Conservation (phyloP, 2,797 vertebrate genomes). For the Scolopax bukidnonensis region DNA sequence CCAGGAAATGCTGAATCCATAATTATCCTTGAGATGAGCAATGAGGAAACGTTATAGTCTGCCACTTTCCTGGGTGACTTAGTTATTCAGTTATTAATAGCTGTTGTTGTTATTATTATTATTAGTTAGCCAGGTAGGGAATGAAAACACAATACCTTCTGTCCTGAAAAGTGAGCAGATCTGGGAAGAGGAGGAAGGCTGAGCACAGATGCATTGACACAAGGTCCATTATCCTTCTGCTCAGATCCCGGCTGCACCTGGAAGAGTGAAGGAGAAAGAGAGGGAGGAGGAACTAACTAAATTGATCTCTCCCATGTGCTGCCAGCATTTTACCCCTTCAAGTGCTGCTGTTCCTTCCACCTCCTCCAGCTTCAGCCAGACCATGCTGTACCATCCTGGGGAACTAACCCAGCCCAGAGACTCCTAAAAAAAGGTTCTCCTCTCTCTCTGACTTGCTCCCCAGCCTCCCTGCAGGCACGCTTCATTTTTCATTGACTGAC, state of each 20-base stretch:
- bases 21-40: not conserved
- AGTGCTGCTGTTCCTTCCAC: constrained; percentile 36
- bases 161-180: not conserved
- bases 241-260: not conserved
- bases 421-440: not conserved
- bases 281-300: constrained; percentile 27
- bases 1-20: not conserved
- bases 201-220: not conserved
- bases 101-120: not conserved
- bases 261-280: not conserved
- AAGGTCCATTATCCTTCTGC: not conserved
- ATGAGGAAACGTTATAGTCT: not conserved
- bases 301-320: constrained; percentile 56
- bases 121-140: not conserved
- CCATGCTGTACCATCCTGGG: not conserved
- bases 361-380: not conserved
- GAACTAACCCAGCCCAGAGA: not conserved
- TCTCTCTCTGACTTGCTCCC: not conserved
- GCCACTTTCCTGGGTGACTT: not conserved
- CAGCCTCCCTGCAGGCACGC: not conserved
- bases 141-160: not conserved
- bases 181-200: not conserved
- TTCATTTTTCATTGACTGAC: constrained; percentile 7
- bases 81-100: not conserved
- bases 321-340: constrained; percentile 40